These are phyloP conservation scores for Otocyon megalotis DNA, from an alignment of 2,113 vertebrate genomes.

Conservation along the genomic window DNA sequence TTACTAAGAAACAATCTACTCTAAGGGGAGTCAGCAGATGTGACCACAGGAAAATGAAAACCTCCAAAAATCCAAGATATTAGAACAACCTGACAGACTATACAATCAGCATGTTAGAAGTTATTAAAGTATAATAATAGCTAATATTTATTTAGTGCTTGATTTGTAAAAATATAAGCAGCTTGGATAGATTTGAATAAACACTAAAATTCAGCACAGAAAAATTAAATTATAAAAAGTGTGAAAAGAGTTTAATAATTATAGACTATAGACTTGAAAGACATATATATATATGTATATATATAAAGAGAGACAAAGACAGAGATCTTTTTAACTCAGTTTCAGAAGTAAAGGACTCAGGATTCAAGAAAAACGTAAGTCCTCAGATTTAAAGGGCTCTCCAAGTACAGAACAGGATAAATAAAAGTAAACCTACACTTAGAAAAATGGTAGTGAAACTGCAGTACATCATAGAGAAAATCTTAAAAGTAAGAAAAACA, in stretches of 20 bases:
- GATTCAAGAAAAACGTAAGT: background rate
- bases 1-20: background rate
- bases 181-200: background rate
- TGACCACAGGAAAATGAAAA: background rate
- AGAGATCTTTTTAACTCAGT: background rate
- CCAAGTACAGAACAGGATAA: background rate
- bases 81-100: background rate
- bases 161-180: slow-evolving; percentile 22
- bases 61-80: background rate
- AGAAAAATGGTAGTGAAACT: background rate
- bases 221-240: background rate
- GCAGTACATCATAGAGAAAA: background rate
- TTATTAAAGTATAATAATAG: background rate
- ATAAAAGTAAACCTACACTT: background rate
- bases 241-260: background rate
- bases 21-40: background rate
- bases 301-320: background rate
- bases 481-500: background rate
- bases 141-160: background rate
- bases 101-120: background rate
- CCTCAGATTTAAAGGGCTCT: background rate
- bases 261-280: background rate
- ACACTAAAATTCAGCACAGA: background rate
- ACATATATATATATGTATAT: background rate
- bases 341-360: background rate